Conservation (phyloP, 2,113 vertebrate genomes). For the Passer montanus region DNA sequence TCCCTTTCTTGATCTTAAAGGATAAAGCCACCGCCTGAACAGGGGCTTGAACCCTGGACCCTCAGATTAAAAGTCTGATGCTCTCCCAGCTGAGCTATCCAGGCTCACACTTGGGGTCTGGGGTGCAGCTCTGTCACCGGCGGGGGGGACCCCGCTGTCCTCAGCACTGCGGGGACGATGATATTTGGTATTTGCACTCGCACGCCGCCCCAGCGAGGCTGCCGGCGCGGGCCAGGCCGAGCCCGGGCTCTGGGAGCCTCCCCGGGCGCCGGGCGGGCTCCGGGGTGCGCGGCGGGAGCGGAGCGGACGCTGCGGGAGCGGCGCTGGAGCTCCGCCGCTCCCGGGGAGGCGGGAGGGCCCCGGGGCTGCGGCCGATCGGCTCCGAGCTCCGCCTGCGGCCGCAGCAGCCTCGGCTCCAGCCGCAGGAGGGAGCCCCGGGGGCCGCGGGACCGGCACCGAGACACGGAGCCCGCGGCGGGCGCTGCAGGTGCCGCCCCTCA, state of each 20-base stretch:
- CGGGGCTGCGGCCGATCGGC: fast-evolving
- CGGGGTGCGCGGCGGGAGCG: not conserved
- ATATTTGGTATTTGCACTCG: not conserved
- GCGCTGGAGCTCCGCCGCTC: not conserved
- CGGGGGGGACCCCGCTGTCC: fast-evolving
- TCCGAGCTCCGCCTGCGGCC: not conserved
- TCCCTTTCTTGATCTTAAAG: not conserved
- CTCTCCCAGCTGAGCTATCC: constrained; percentile 56
- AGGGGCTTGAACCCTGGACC: constrained; percentile 51
- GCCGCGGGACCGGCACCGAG: not conserved
- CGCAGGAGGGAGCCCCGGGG: not conserved
- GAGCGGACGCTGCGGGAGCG: not conserved
- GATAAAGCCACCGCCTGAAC: not conserved
- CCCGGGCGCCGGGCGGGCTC: fast-evolving
- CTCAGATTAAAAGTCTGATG: constrained; percentile 64
- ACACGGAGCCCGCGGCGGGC: fast-evolving
- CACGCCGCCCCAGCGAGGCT: not conserved
- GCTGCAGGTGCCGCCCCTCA: too few species aligned
- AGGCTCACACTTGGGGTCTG: fast-evolving
- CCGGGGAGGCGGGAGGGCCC: not conserved
- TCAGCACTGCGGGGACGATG: fast-evolving
- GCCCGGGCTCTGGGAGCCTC: not conserved
- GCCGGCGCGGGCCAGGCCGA: not conserved
- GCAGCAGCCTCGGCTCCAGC: constrained; percentile 76
- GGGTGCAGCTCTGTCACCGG: fast-evolving